Conservation (phyloP, 2,113 vertebrate species). For the Carassius carassius region DNA sequence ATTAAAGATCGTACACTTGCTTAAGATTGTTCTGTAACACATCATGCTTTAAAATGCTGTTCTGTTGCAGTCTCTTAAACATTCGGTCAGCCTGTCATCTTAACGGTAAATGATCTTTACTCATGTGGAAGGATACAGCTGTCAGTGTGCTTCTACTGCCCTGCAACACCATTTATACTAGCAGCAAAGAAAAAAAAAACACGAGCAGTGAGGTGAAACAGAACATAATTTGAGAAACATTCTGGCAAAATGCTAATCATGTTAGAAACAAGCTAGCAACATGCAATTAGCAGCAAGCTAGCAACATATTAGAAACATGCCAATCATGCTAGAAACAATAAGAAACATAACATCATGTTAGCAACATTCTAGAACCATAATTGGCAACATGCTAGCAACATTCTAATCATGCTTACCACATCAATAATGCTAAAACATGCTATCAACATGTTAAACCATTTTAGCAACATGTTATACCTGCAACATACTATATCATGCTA, state of each 20-base stretch:
- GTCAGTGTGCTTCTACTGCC: background rate
- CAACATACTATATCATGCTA: too few relatives aligned
- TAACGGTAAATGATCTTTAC: conserved; percentile 31
- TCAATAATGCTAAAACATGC: too few relatives aligned
- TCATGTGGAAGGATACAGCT: conserved; percentile 17
- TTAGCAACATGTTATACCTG: too few relatives aligned
- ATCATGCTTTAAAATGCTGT: background rate
- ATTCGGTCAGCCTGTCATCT: background rate
- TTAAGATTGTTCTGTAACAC: background rate
- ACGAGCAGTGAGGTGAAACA: background rate
- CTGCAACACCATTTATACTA: background rate
- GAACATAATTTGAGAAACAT: background rate
- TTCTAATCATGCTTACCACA: background rate
- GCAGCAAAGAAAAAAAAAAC: too few relatives aligned
- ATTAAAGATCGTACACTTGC: background rate
- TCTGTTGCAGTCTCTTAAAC: background rate
- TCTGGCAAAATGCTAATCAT: too few relatives aligned
- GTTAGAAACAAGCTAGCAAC: too few relatives aligned
- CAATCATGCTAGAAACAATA: too few relatives aligned
- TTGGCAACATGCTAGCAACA: background rate
- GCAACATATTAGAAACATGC: too few relatives aligned
- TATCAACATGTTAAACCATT: too few relatives aligned
- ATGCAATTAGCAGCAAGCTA: too few relatives aligned
- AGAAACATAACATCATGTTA: too few relatives aligned
- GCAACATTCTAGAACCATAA: too few relatives aligned